Evolutionary conservation across 2,113 vertebrate genomes (phyloP).

Genomic region (Irena cyanogastra): DNA sequence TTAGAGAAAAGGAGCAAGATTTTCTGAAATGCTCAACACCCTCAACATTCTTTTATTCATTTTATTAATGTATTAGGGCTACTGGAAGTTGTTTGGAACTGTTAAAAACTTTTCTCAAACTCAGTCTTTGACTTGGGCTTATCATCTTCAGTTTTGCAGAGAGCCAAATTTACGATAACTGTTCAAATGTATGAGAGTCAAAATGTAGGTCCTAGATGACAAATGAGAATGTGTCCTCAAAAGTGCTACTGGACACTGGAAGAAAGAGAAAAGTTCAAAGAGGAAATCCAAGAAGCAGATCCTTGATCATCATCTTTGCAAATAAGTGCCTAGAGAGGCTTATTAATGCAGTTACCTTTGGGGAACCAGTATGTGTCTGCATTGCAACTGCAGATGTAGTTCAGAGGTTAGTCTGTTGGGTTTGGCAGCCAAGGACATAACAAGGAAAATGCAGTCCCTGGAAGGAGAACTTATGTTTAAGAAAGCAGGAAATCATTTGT

Average conservation of each 20-base stretch:
- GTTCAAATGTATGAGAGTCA: not conserved
- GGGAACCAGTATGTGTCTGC: not conserved
- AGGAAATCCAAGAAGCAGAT: not conserved
- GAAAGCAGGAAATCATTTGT: not conserved
- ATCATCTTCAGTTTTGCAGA: not conserved
- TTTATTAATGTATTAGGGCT: not conserved
- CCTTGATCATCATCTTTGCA: not conserved
- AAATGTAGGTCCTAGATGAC: not conserved
- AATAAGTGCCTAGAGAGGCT: not conserved
- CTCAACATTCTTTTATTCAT: not conserved
- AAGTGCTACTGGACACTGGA: not conserved
- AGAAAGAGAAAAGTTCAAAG: not conserved
- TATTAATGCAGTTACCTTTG: not conserved
- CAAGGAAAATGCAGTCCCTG: not conserved
- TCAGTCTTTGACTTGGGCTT: not conserved
- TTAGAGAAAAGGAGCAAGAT: not conserved
- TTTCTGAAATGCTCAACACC: not conserved
- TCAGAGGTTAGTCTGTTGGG: not conserved
- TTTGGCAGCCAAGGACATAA: not conserved
- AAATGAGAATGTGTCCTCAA: not conserved
- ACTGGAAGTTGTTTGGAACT: not conserved
- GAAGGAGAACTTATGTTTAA: not conserved
- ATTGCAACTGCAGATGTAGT: not conserved
- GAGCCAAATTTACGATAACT: not conserved
- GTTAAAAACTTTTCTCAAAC: not conserved